These are phyloP conservation scores for Characodon lateralis DNA, from an alignment of 2,797 vertebrate genomes.

Conservation along the genomic window DNA sequence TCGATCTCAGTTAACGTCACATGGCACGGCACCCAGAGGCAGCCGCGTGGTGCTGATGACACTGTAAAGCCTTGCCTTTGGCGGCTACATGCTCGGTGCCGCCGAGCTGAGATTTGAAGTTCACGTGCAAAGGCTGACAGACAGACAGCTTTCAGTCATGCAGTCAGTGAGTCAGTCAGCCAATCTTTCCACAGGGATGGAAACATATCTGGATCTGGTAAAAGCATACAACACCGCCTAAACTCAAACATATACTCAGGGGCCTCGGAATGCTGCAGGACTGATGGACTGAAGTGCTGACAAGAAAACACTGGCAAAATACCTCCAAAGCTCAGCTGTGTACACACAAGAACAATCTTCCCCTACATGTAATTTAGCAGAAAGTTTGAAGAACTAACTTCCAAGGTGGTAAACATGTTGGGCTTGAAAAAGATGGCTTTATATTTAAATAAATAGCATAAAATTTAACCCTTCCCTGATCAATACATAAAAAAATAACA, in stretches of 20 bases:
- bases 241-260: slow-evolving; percentile 44
- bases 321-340: neutral
- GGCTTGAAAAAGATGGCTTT: no score
- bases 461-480: no score
- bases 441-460: no score
- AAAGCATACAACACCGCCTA: slow-evolving; percentile 57
- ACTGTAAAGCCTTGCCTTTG: slow-evolving; percentile 81
- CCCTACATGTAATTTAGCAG: slow-evolving; percentile 8
- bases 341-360: slow-evolving; percentile 7
- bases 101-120: slow-evolving; percentile 78
- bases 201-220: slow-evolving; percentile 65
- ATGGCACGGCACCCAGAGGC: slow-evolving; percentile 80
- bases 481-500: neutral
- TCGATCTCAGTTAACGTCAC: slow-evolving; percentile 80
- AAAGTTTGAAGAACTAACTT: slow-evolving; percentile 24
- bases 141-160: slow-evolving; percentile 79
- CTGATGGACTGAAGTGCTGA: slow-evolving; percentile 43
- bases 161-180: slow-evolving; percentile 61
- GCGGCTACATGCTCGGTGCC: slow-evolving; percentile 78
- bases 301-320: slow-evolving; percentile 31
- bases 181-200: slow-evolving; percentile 64
- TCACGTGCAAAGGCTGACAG: slow-evolving; percentile 78
- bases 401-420: neutral
- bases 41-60: slow-evolving; percentile 75
- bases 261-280: slow-evolving; percentile 42